Conservation (phyloP, 2,113 vertebrate species). For the Haemorhous mexicanus region DNA sequence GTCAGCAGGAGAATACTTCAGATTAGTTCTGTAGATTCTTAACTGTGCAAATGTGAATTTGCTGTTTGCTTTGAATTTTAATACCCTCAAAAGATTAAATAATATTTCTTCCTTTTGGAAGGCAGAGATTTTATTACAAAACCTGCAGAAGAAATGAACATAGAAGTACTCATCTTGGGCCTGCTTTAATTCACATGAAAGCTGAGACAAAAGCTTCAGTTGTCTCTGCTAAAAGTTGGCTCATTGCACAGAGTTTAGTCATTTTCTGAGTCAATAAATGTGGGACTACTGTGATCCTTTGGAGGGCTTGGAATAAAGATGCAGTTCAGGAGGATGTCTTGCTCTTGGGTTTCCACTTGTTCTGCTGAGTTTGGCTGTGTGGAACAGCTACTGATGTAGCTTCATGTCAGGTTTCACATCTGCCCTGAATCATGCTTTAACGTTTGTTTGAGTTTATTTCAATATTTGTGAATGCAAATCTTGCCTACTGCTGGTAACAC, state of each 20-base stretch:
- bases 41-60: neutral
- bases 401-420: neutral
- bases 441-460: neutral
- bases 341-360: neutral
- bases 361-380: neutral
- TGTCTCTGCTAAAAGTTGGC: neutral
- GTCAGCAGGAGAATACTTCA: slow-evolving; percentile 4
- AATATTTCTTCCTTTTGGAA: slow-evolving; percentile 28
- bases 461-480: neutral
- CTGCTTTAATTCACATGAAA: neutral
- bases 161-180: neutral
- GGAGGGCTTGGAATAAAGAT: neutral
- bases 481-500: neutral
- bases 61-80: slow-evolving; percentile 46
- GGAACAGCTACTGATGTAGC: neutral
- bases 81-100: slow-evolving; percentile 13
- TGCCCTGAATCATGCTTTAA: neutral
- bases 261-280: neutral
- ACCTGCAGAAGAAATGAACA: slow-evolving; percentile 7
- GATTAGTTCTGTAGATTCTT: neutral
- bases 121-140: neutral
- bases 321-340: neutral
- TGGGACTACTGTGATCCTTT: neutral
- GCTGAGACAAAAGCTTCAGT: neutral
- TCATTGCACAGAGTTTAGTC: neutral